Percentiles rank a stretch among this genome's conserved stretches.
phyloP scores from a whole-genome alignment of 1,140 invertebrate genomes.

The Medauroidea extradentata region DNA sequence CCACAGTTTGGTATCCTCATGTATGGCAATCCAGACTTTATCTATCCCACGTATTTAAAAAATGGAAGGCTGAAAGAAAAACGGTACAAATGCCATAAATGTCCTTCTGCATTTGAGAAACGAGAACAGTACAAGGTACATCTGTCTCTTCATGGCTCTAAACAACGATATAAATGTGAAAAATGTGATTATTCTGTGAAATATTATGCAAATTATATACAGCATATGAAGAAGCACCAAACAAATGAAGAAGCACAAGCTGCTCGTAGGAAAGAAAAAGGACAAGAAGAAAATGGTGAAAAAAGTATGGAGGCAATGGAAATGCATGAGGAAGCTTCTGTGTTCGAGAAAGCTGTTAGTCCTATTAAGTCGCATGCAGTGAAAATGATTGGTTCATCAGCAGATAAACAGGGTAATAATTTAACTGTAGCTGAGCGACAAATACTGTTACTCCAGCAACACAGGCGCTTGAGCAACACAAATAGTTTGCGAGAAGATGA shows the following conservation, averaged over 20 bases:
- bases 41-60: conserved; percentile 68
- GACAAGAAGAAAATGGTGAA: conserved; percentile 16
- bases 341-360: conserved; percentile 34
- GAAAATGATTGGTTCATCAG: conserved; percentile 2
- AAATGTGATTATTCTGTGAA: conserved; percentile 86
- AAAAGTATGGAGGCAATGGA: neutral
- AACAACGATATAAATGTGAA: conserved; percentile 77
- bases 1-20: conserved; percentile 62
- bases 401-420: conserved; percentile 4
- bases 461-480: conserved; percentile 5
- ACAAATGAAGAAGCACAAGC: conserved; percentile 62
- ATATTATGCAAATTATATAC: conserved; percentile 76
- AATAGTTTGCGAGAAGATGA: conserved; percentile 41
- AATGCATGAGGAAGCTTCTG: neutral
- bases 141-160: conserved; percentile 74
- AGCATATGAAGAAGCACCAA: conserved; percentile 73
- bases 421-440: neutral
- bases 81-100: conserved; percentile 78
- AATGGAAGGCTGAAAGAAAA: conserved; percentile 71
- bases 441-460: neutral
- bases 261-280: conserved; percentile 28
- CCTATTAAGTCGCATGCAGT: neutral
- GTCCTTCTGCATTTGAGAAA: conserved; percentile 84
- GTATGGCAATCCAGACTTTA: conserved; percentile 69
- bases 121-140: conserved; percentile 80